Evolutionary conservation across 2,113 vertebrate genomes (phyloP).

Genomic region (Halcyon senegalensis): DNA sequence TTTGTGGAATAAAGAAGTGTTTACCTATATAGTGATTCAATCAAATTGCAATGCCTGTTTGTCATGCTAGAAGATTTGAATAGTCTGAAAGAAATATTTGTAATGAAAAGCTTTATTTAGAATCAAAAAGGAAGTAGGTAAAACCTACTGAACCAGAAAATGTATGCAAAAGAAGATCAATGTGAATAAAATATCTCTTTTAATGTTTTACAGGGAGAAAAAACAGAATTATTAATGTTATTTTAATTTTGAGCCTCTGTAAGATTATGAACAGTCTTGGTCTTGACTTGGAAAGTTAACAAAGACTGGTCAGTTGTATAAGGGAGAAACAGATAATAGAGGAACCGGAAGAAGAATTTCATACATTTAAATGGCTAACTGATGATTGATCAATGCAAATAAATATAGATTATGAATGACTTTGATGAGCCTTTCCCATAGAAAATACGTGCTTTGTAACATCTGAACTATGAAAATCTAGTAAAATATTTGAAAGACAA

Average conservation of each 20-base stretch:
- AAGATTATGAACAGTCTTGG: neutral
- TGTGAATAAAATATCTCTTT: conserved; percentile 21
- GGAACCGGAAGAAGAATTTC: neutral
- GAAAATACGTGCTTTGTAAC: neutral
- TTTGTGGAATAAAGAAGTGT: conserved; percentile 17
- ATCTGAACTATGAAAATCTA: neutral
- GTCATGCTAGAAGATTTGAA: conserved; percentile 4
- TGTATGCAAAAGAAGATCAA: conserved; percentile 13
- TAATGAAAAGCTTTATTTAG: conserved; percentile 9
- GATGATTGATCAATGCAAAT: neutral
- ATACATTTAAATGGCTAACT: neutral
- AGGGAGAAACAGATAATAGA: neutral
- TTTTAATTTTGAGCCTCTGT: neutral
- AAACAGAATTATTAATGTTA: neutral
- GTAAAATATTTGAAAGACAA: neutral
- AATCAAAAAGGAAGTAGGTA: neutral
- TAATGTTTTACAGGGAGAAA: neutral
- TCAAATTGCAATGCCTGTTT: conserved; percentile 1
- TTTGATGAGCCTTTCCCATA: neutral
- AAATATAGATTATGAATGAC: neutral
- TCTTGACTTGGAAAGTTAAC: neutral
- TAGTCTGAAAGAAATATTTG: conserved; percentile 24
- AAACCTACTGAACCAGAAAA: conserved; percentile 19
- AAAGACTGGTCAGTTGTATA: neutral
- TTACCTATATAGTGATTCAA: neutral